Evolutionary conservation across 2,888 invertebrate species (phyloP), one percentile per base, ranked within the genome.

Genomic region (Atethmia centrago): DNA sequence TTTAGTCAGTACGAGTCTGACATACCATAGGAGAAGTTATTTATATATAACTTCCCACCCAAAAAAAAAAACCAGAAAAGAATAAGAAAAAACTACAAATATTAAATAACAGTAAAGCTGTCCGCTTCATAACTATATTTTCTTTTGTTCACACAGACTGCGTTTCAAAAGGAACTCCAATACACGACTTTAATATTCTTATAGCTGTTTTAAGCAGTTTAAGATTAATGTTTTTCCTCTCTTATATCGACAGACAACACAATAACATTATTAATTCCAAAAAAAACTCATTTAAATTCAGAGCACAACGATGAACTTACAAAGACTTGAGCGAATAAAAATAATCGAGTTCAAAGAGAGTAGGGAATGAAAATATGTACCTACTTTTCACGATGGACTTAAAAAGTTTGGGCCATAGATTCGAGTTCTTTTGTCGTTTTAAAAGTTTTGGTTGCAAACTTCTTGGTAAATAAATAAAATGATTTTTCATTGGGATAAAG

Each of bases 321-420:
- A 58, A 74, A 75, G 68, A 62, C 40, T 67, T 53, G 53, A 45
- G 42, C 51, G 42, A 77, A 74, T 64, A 49, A 69, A 71, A 49
- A 74, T 80, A 80, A 80, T 74, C 14, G 53, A 69, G 65, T 71
- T 62, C 19, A 36, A 71, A 42, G 64, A 58, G 71, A 65, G 71
- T 49, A n/a, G 56, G 53, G 10, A 74, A 58, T 42, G 40, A 63
- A 61, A 80, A 71, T 74, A 28, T 59, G 40, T 58, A 49, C 36
- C 4, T 59, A 62, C n/a, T 74, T 74, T 63, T 74, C 56, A 83
- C 71, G 77, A 80, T 77, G 77, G 73, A 69, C 73, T 83, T 73
- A 66, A 68, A 71, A 83, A 83, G 66, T 83, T 82, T 51, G 36
- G 51, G 51, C 68, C 56, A 66, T 55, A 62, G 68, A 70, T 72